Conservation (phyloP, 2,888 invertebrate genomes). For the Cylloceria caligata region DNA sequence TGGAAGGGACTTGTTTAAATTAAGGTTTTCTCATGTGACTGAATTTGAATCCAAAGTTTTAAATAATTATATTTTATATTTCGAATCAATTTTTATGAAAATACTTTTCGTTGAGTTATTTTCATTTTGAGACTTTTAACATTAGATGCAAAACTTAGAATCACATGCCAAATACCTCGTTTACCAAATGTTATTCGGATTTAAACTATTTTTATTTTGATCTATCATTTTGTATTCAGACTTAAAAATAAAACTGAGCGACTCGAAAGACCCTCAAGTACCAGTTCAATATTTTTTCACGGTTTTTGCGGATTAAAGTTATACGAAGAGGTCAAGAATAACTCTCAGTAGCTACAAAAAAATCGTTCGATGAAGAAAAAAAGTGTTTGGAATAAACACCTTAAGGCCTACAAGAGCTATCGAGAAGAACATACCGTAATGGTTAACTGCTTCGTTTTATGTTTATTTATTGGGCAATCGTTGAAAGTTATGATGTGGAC, state of each 20-base stretch:
- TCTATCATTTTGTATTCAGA: neutral
- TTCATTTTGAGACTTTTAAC: too few species aligned
- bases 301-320: neutral
- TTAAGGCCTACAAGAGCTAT: slow-evolving; percentile 29
- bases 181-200: neutral
- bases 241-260: neutral
- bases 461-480: slow-evolving; percentile 33
- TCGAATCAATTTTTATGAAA: too few species aligned
- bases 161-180: too few species aligned
- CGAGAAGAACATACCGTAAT: slow-evolving; percentile 13
- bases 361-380: slow-evolving; percentile 3
- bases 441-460: neutral
- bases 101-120: too few species aligned
- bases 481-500: slow-evolving; percentile 33
- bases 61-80: too few species aligned
- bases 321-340: neutral
- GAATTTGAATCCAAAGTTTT: too few species aligned
- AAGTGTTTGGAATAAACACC: slow-evolving; percentile 10
- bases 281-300: neutral
- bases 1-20: too few species aligned
- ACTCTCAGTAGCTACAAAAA: neutral
- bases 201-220: neutral
- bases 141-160: too few species aligned
- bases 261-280: neutral
- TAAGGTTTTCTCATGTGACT: too few species aligned